Conservation (phyloP, 2,888 invertebrate species). For the Steinernema scapterisci region DNA sequence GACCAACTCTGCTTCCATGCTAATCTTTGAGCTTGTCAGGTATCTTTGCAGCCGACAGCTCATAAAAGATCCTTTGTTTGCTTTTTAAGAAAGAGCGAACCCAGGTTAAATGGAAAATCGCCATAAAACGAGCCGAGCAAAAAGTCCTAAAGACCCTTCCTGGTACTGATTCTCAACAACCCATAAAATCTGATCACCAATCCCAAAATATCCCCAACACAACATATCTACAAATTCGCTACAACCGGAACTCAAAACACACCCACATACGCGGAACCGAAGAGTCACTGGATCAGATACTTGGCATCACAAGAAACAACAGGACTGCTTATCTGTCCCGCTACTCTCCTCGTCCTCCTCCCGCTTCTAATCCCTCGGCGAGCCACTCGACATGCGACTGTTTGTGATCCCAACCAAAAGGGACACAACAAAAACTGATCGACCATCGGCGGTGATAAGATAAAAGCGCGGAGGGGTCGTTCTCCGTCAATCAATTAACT, state of each 20-base stretch:
- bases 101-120: no score
- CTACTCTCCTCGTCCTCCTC: neutral
- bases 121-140: no score
- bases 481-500: neutral
- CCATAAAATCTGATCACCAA: neutral
- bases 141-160: no score
- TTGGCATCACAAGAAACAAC: neutral
- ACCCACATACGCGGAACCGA: no score
- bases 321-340: neutral
- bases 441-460: neutral
- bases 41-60: no score
- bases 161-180: no score
- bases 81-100: no score
- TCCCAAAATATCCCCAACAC: neutral
- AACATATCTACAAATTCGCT: neutral
- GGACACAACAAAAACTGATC: constrained; percentile 18
- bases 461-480: neutral
- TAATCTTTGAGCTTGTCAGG: no score
- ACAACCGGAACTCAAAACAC: neutral
- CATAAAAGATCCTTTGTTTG: no score
- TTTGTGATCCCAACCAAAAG: neutral
- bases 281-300: neutral
- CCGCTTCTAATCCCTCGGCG: constrained; percentile 4
- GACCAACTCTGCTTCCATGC: no score
- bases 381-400: neutral